Evolutionary conservation across 53 echinoderm and acorn worm genomes (phyloP).

Genomic region (Patiria pectinifera): DNA sequence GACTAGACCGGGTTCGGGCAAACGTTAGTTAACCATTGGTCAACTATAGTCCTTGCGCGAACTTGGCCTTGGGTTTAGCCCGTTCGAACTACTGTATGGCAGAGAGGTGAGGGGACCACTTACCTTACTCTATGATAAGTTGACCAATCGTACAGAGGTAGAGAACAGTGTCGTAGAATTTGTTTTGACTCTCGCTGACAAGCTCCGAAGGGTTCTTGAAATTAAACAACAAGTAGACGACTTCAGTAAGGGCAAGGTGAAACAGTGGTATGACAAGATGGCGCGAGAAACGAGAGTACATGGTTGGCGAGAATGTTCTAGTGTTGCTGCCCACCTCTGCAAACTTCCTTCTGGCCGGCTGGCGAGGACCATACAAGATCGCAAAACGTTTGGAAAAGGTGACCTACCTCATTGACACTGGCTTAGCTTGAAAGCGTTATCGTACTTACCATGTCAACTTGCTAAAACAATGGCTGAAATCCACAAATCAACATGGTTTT

Average conservation of each 20-base stretch:
- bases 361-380: conserved; percentile 63
- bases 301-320: background rate
- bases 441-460: too few relatives aligned
- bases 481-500: background rate
- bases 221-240: conserved; percentile 19
- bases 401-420: conserved; percentile 47
- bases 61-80: too few relatives aligned
- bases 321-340: conserved; percentile 22
- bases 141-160: background rate
- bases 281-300: conserved; percentile 8
- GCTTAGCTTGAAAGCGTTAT: too few relatives aligned
- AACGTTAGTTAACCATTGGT: too few relatives aligned
- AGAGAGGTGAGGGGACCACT: conserved; percentile 10
- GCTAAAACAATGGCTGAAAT: too few relatives aligned
- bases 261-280: conserved; percentile 30
- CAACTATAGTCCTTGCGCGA: too few relatives aligned
- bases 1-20: too few relatives aligned
- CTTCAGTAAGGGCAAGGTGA: background rate
- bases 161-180: conserved; percentile 1
- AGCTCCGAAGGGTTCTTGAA: background rate
- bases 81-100: conserved; percentile 2
- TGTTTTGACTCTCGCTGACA: background rate
- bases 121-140: background rate
- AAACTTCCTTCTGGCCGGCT: background rate
- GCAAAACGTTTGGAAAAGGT: conserved; percentile 33